Evolutionary conservation across 1,140 invertebrate species (phyloP).

Genomic region (Drosophila tsacasi): DNA sequence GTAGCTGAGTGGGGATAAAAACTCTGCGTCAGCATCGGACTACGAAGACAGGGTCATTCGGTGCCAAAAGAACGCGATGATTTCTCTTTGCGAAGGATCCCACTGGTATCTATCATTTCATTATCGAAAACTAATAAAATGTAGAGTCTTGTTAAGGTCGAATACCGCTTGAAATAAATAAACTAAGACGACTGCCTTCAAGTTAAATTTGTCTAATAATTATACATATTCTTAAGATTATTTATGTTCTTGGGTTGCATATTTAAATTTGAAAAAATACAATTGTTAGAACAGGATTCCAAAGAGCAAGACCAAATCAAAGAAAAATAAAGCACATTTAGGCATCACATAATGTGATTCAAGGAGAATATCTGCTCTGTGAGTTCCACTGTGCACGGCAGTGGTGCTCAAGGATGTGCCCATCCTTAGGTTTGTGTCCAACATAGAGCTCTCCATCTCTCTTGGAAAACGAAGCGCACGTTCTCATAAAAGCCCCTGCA

Average conservation of each 20-base stretch:
- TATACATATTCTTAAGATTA: background rate
- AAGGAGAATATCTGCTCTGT: too few relatives aligned
- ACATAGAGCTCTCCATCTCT: conserved; percentile 34
- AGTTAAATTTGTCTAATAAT: background rate
- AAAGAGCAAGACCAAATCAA: too few relatives aligned
- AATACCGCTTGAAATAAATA: too few relatives aligned
- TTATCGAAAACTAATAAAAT: background rate
- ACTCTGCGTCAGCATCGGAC: conserved; percentile 49
- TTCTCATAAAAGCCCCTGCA: conserved; percentile 70
- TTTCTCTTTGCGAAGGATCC: background rate
- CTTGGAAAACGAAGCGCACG: conserved; percentile 73
- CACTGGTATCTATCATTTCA: background rate
- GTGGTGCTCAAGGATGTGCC: conserved; percentile 10
- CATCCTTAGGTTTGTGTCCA: conserved; percentile 10
- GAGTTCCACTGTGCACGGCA: conserved; percentile 20
- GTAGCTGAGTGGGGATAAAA: conserved; percentile 13
- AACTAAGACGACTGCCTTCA: background rate
- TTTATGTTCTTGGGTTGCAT: background rate
- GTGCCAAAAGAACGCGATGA: conserved; percentile 18
- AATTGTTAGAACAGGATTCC: background rate
- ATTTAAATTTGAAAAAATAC: background rate
- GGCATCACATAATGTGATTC: too few relatives aligned
- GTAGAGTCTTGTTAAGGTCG: too few relatives aligned
- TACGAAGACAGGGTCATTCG: conserved; percentile 52
- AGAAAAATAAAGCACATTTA: too few relatives aligned